Conservation (phyloP, 2,113 vertebrate genomes). For the Peromyscus maniculatus region DNA sequence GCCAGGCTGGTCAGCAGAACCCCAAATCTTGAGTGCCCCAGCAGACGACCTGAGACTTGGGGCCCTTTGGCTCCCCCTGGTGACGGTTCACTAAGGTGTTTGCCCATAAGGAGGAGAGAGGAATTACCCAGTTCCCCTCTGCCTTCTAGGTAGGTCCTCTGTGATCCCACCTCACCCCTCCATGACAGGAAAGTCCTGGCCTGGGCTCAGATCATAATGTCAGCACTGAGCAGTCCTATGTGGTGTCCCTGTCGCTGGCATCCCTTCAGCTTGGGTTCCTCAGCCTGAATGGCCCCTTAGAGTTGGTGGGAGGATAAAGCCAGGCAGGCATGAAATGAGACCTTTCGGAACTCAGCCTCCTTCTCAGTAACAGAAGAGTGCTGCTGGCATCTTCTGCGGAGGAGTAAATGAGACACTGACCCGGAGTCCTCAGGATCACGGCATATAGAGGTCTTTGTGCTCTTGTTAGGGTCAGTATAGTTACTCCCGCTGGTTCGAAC, state of each 20-base stretch:
- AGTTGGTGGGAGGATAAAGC: background rate
- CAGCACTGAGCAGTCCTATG: background rate
- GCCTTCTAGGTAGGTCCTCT: background rate
- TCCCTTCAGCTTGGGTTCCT: background rate
- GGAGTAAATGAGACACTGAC: background rate
- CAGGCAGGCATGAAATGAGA: background rate
- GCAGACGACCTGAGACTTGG: background rate
- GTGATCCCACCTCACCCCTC: too few species aligned
- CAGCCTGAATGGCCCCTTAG: background rate
- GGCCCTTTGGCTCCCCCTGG: slow-evolving; percentile 76
- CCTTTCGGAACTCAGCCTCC: background rate
- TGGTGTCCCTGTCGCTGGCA: background rate
- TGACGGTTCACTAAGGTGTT: background rate
- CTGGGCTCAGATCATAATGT: background rate
- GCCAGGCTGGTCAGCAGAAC: background rate
- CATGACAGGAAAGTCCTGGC: background rate
- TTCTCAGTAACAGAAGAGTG: background rate
- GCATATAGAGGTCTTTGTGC: background rate
- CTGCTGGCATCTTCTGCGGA: background rate
- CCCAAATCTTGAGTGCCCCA: background rate
- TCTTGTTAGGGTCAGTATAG: background rate
- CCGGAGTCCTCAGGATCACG: background rate
- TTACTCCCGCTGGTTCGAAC: background rate
- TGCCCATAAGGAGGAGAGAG: background rate
- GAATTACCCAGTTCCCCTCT: background rate